Base-by-base conservation (phyloP, 2,113 vertebrate species). In the Brachirus orientalis region DNA sequence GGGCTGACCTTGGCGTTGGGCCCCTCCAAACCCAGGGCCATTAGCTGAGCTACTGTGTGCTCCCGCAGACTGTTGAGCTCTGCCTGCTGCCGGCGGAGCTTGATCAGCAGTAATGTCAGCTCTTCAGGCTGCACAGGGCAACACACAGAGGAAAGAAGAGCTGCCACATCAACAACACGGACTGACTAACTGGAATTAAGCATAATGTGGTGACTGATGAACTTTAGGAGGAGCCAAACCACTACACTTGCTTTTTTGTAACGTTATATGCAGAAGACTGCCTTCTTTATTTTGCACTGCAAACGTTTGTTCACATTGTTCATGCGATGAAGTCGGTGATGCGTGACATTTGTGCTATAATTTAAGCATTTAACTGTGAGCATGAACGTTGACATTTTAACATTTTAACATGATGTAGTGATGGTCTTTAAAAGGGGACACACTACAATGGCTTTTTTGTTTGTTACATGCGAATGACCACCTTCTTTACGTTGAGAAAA, bases 21-120 rank as follows among this genome's bases (percentile, higher is more conserved):
- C 84, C 94, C 94, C 91, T 96, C 95, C 81, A 95, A 85, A 79
- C 96, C 96, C 67, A 98, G 94, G 79, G 96, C 95, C 96, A 97
- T 93, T 60, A 99, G 96, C 91, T 99, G 98, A 61, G 96, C 90
- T 88, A 98, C 79, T 37, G 96, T 98, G 79, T 97, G 96, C 70
- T 99, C 96, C 90, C 96, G 95, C 90, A 98, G 88, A 88, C 95
- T 96, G 91, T 89, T 96, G 91, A 99, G 95, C 86, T 98, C 97
- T 0, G 98, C 96, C 91, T 99, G 98, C 92, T 98, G 96, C 90
- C 98, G 94, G 60, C 98, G 93, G 90, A 99, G 96, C 90, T 99
- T 96, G 94, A 99, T 99, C 9, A 99, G 94, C 91, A 98, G 93
- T 91, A 99, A 94, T 10, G 98, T 99, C 81, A 99, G 94, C 93